These are phyloP conservation scores for Phalacrocorax brasilianus DNA, from an alignment of 2,113 vertebrate species.

Conservation along the genomic window DNA sequence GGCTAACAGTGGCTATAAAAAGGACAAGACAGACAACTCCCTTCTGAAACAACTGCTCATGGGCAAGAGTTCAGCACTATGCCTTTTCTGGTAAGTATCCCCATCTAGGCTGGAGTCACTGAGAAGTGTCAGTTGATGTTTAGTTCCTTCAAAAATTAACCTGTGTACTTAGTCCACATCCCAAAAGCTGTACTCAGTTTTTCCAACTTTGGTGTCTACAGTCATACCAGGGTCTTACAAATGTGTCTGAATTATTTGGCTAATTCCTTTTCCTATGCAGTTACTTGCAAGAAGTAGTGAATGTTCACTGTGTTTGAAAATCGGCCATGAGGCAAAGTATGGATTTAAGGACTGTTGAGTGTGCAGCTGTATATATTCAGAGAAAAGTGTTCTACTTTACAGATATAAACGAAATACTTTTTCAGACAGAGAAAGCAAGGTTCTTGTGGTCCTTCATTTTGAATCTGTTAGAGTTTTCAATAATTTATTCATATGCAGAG, in stretches of 20 bases:
- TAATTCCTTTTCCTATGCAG: neutral
- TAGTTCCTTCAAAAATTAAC: neutral
- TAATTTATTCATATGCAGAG: conserved; percentile 53
- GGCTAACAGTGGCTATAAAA: neutral
- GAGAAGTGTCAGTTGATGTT: neutral
- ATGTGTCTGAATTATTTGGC: neutral
- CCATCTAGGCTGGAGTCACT: neutral
- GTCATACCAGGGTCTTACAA: fast-evolving
- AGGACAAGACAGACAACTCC: neutral
- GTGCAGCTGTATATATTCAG: neutral
- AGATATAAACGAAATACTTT: conserved; percentile 7
- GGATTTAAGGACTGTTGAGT: neutral
- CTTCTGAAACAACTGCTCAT: neutral
- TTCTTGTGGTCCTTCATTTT: conserved; percentile 41
- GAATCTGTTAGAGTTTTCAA: conserved; percentile 53
- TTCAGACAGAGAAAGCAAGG: conserved; percentile 38
- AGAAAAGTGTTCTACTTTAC: neutral
- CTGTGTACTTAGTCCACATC: neutral
- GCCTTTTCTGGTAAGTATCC: neutral
- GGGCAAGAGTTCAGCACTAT: neutral
- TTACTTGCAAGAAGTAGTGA: neutral
- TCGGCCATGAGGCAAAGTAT: neutral
- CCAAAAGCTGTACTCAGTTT: neutral
- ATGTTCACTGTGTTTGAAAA: neutral
- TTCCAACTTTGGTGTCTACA: neutral